Percentiles rank a stretch among this genome's conserved stretches.
phyloP scores from a whole-genome alignment of 2,888 invertebrate genomes.

The Eupithecia inturbata region DNA sequence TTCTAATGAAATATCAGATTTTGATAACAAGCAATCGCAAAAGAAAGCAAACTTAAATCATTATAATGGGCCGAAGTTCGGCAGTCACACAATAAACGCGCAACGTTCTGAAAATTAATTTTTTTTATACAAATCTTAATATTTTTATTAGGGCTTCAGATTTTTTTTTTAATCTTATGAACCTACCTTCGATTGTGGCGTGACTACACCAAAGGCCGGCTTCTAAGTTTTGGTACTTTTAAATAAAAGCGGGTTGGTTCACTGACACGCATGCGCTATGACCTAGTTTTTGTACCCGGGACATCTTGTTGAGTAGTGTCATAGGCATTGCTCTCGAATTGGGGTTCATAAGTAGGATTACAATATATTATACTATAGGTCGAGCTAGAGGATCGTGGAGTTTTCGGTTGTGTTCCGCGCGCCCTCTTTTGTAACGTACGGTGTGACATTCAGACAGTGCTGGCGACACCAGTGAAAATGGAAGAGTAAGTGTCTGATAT shows the following conservation, averaged over 20 bases:
- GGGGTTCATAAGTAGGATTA: neutral
- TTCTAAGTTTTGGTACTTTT: slow-evolving; percentile 8
- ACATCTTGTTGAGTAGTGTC: neutral
- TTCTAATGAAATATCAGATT: neutral
- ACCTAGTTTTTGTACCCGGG: slow-evolving; percentile 6
- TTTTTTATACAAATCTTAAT: neutral
- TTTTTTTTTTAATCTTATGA: neutral
- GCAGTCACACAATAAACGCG: neutral
- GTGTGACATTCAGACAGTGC: neutral
- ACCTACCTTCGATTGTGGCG: neutral
- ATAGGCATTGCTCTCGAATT: neutral
- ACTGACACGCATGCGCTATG: slow-evolving; percentile 20
- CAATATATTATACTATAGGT: neutral
- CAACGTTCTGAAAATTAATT: neutral
- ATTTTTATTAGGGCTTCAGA: neutral
- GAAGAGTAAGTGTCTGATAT: neutral
- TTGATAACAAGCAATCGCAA: neutral
- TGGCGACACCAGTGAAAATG: neutral
- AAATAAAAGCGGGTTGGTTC: slow-evolving; percentile 18
- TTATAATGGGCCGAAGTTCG: neutral
- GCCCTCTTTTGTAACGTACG: neutral
- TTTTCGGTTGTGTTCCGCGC: neutral
- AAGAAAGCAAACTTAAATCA: neutral
- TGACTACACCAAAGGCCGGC: neutral
- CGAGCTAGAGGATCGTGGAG: neutral